phyloP scores from a whole-genome alignment of 2,113 vertebrate species.

The Hippoglossus stenolepis region DNA sequence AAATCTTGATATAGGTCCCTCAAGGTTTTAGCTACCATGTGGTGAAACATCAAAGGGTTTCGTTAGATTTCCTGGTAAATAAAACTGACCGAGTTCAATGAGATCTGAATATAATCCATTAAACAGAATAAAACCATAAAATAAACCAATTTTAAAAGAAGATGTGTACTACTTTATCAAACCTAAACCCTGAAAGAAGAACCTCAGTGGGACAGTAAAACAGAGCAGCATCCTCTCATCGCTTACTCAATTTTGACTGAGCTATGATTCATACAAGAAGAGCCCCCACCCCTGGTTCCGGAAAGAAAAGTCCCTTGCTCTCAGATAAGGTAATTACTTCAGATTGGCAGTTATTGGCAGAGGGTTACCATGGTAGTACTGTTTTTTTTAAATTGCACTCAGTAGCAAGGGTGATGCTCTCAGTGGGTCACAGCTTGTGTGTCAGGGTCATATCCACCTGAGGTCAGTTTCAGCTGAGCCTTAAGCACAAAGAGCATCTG shows the following conservation, averaged over 20 bases:
- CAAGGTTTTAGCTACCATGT: not conserved
- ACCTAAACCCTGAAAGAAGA: not conserved
- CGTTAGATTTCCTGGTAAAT: not conserved
- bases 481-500: conserved; percentile 7
- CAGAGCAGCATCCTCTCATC: not conserved
- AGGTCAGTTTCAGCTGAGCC: conserved; percentile 20
- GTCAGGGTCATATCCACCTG: conserved; percentile 22
- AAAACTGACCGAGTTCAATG: not conserved
- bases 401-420: not conserved
- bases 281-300: not conserved
- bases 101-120: not conserved
- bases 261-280: conserved; percentile 46
- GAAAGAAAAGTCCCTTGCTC: conserved; percentile 27
- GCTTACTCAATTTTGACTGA: conserved; percentile 40
- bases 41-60: not conserved
- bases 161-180: not conserved
- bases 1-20: not conserved
- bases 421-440: not conserved
- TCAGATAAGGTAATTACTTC: conserved; percentile 43
- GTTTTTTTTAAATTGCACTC: conserved; percentile 5
- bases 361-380: not conserved
- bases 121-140: not conserved
- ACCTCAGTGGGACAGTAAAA: not conserved
- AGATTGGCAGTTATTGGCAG: conserved; percentile 24
- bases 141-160: not conserved